Evolutionary conservation across 1,140 invertebrate genomes (phyloP).

Genomic region (Ips typographus): DNA sequence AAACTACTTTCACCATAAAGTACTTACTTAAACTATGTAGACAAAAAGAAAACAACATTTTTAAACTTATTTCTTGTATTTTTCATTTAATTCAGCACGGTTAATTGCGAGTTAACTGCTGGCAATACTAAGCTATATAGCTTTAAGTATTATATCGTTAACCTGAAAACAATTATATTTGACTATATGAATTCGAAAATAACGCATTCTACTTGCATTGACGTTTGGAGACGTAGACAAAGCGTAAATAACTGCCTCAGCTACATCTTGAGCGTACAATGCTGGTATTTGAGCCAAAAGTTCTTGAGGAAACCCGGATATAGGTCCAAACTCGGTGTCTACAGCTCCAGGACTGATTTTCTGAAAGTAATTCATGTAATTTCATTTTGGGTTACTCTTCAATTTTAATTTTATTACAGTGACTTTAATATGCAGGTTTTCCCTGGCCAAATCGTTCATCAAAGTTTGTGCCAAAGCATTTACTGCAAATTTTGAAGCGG

Average conservation of each 20-base stretch:
- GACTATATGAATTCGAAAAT: neutral
- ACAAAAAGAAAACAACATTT: too few species aligned
- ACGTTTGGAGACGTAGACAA: constrained; percentile 62
- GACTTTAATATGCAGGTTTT: constrained; percentile 50
- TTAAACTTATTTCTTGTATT: too few species aligned
- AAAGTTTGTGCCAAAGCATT: constrained; percentile 58
- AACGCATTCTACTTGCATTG: constrained; percentile 56
- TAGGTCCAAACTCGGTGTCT: constrained; percentile 9
- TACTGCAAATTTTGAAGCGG: constrained; percentile 59
- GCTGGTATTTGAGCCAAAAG: constrained; percentile 2
- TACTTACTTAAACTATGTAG: too few species aligned
- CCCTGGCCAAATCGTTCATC: constrained; percentile 54
- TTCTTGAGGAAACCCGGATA: constrained; percentile 1
- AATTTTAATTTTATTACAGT: constrained; percentile 48
- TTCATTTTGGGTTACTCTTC: neutral
- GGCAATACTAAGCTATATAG: neutral
- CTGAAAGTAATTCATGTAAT: constrained; percentile 13
- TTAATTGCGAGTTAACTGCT: too few species aligned
- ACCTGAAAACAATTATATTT: neutral
- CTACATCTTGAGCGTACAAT: constrained; percentile 53
- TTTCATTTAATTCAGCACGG: too few species aligned
- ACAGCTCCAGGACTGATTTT: constrained; percentile 36
- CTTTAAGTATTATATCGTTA: neutral
- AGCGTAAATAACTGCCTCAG: constrained; percentile 61
- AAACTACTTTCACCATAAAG: too few species aligned